Evolutionary conservation across 2,888 invertebrate genomes (phyloP).

Genomic region (Meloe dianella): DNA sequence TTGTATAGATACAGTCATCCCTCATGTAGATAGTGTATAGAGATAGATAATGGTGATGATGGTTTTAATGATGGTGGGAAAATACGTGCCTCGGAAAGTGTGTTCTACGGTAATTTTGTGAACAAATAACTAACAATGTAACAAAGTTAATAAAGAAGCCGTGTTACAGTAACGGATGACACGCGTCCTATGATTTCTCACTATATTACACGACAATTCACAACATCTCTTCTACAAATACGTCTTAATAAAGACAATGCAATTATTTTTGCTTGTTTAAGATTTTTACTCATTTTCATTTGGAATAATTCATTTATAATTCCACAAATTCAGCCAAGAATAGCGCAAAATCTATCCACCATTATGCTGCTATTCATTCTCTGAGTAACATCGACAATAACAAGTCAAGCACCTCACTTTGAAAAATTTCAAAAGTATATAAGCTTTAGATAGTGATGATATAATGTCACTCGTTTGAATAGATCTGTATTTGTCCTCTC

Average conservation of each 20-base stretch:
- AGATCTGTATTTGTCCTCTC: too few species aligned
- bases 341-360: constrained; percentile 18
- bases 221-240: not conserved
- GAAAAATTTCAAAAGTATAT: too few species aligned
- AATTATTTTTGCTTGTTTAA: too few species aligned
- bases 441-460: constrained; percentile 6
- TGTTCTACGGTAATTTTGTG: constrained; percentile 52
- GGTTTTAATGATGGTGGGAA: constrained; percentile 37
- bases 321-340: constrained; percentile 21
- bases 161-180: not conserved
- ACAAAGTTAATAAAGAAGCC: constrained; percentile 56
- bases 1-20: too few species aligned
- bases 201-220: not conserved
- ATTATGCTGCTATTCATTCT: too few species aligned
- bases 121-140: constrained; percentile 60
- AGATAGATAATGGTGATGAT: not conserved
- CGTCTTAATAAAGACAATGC: not conserved
- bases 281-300: not conserved
- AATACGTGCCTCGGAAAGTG: constrained; percentile 54
- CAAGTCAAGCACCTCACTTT: too few species aligned
- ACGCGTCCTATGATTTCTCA: not conserved
- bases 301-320: constrained; percentile 27
- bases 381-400: too few species aligned
- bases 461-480: constrained; percentile 21
- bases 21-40: not conserved